Base-by-base conservation (phyloP, 2,797 vertebrate species). In the Tapera naevia region DNA sequence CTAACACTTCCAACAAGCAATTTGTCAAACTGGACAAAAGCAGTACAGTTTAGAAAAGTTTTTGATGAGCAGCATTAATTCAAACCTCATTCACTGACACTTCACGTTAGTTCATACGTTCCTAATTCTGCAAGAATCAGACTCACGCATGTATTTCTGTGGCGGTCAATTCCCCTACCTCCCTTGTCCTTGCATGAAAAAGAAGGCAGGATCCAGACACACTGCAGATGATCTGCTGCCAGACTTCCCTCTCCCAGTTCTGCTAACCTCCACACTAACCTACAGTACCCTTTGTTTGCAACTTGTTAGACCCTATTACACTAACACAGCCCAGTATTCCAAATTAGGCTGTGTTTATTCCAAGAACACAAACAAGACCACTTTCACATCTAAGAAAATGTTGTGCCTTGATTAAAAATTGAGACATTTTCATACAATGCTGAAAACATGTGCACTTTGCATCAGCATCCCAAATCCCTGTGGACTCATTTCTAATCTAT, bases 281-380 rank as follows among this genome's bases (percentile, higher is more conserved):
- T 88, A 35, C n/a, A 96, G 85, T 92, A 89, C 89, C 89, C 91
- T 91, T 6, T 48, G 54, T 81, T 95, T 96, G 84, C 93, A 89
- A 92, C 58, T 76, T 9, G 23, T 64, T 48, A 65, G 30, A n/a
- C 54, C 33, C 39, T 23, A 41, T 39, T 41, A 70, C 81, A 92
- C 51, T 91, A 91, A 91, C 72, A 91, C 10, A 70, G 81, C 51
- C 74, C 45, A 57, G 28, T 71, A 67, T 71, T 89, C 84, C 80
- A 92, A 90, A 88, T 4, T 10, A 53, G 65, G 50, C 69, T 48
- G 37, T 71, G 79, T 91, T 95, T 95, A 69, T 66, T 86, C 84
- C 89, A 89, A 61, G 48, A 86, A 87, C 35, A 92, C 62, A 78
- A 86, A 91, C 67, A 65, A 60, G n/a, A 75, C 30, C 6, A 2